These are phyloP conservation scores for Drosophila tsacasi DNA, from an alignment of 1,140 invertebrate species.

Conservation along the genomic window DNA sequence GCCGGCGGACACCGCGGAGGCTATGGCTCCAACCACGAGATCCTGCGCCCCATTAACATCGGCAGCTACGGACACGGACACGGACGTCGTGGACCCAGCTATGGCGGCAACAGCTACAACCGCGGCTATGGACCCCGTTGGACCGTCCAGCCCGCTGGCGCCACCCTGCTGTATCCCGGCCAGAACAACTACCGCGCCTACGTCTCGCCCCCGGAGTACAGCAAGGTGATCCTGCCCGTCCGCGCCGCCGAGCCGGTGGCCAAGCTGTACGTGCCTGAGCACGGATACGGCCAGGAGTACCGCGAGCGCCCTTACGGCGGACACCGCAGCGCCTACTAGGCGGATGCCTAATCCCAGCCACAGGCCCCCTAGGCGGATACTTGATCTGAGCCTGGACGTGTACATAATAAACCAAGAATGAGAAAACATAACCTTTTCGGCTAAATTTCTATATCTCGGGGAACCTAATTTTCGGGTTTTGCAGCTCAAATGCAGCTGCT, in stretches of 20 bases:
- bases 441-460: background rate
- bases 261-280: conserved; percentile 70
- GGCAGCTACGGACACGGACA: conserved; percentile 35
- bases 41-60: conserved; percentile 36
- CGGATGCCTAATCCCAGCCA: conserved; percentile 20
- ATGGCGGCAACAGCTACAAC: conserved; percentile 35
- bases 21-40: conserved; percentile 24
- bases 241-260: conserved; percentile 63
- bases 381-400: conserved; percentile 37
- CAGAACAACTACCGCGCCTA: conserved; percentile 69
- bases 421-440: conserved; percentile 13
- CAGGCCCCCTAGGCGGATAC: conserved; percentile 9
- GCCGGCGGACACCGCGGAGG: conserved; percentile 48
- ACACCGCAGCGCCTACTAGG: conserved; percentile 34
- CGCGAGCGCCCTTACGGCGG: conserved; percentile 31
- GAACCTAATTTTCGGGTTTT: conserved; percentile 5
- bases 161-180: conserved; percentile 69
- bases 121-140: conserved; percentile 54
- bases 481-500: conserved; percentile 24
- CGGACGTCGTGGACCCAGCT: conserved; percentile 9
- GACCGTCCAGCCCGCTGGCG: conserved; percentile 72
- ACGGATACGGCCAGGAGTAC: conserved; percentile 53
- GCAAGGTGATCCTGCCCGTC: conserved; percentile 71
- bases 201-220: conserved; percentile 65
- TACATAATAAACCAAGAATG: conserved; percentile 33